Conservation (phyloP, 2,113 vertebrate genomes). For the Etia nguti region DNA sequence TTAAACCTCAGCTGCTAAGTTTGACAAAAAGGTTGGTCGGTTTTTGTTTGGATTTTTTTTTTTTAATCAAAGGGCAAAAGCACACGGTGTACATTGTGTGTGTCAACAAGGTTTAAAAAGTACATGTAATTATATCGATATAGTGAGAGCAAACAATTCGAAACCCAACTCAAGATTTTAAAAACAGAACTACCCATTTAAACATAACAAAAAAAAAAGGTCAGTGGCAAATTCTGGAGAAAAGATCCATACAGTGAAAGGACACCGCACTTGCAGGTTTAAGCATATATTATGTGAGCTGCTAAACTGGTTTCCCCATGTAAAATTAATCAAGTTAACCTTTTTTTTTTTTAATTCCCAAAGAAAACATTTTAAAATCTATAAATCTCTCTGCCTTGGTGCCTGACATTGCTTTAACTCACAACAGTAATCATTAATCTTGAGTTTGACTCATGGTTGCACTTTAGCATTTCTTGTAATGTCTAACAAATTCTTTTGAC, state of each 20-base stretch:
- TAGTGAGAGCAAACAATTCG: neutral
- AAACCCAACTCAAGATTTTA: neutral
- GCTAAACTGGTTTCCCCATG: neutral
- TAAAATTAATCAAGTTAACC: neutral
- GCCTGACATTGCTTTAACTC: neutral
- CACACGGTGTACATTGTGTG: neutral
- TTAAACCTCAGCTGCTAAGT: neutral
- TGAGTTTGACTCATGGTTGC: neutral
- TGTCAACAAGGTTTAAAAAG: neutral
- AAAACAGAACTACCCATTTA: neutral
- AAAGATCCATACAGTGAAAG: neutral
- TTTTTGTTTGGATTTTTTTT: neutral
- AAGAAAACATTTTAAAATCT: neutral
- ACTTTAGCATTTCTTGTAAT: neutral
- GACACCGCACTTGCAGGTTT: neutral
- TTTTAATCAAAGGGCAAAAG: neutral
- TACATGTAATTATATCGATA: neutral
- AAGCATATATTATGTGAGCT: neutral
- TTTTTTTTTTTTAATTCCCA: accelerated
- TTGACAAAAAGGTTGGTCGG: neutral
- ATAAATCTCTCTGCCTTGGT: neutral
- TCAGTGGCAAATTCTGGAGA: neutral
- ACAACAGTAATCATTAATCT: neutral
- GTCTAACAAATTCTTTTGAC: neutral
- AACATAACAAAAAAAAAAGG: neutral